Base-by-base conservation (phyloP, 2,888 invertebrate genomes). In the Dryocosmus kuriphilus region DNA sequence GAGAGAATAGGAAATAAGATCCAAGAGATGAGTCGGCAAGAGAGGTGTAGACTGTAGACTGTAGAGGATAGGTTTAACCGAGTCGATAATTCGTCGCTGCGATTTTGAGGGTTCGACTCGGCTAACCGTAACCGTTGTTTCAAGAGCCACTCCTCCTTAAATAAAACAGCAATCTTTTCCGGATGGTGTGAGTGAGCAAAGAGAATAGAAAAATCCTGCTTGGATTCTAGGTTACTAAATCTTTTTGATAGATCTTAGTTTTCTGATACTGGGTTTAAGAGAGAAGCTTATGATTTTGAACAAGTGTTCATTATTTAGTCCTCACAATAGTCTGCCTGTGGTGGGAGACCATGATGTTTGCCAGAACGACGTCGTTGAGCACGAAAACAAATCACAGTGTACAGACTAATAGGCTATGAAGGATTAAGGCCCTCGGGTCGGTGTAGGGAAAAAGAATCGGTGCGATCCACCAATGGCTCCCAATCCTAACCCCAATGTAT, bases 61-160 rank as follows among this genome's bases (percentile, higher is more conserved):
- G n/a, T n/a, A 57, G 76, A 76, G 67, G 75, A 71, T 78, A 77
- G 79, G 77, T 80, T 84, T 85, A 85, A 87, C 84, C 83, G 85
- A 85, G 84, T 84, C 85, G 88, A 87, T 87, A 88, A 88, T 83
- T 85, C 85, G 82, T 83, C 82, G 84, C 84, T 82, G 83, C 86
- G 87, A 85, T 85, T 87, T 85, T 82, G 85, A 85, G 85, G 86
- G 87, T 85, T 84, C 85, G 82, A 84, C 85, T 86, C 85, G 87
- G 87, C 86, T 88, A 87, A 87, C 87, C 87, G 85, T 86, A 86
- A 87, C 84, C 83, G 85, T 86, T 83, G 83, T 84, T 83, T 81
- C 85, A 83, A 85, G 87, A 86, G 86, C 86, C 84, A 83, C 83
- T 82, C 84, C 83, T 82, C 84, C 85, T 83, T 82, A 83, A 87